A percentile compares a stretch with the other conserved stretches of the same genome.
phyloP scores from a whole-genome alignment of 2,797 vertebrate species.

The Muscicapa comitata region DNA sequence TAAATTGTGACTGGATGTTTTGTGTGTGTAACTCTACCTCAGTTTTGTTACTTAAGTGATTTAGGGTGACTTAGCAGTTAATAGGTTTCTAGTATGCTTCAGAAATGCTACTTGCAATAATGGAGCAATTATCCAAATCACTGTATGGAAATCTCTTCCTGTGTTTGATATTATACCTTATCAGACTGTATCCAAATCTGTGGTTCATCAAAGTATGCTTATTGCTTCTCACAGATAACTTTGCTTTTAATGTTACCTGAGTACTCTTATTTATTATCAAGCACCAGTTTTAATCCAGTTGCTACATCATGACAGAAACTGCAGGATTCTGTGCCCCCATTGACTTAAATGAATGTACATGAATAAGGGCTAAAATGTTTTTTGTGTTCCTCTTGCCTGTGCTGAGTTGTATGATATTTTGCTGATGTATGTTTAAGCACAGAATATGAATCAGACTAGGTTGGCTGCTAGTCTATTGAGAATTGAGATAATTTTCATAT shows the following conservation, averaged over 20 bases:
- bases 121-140: background rate
- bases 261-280: background rate
- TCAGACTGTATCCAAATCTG: background rate
- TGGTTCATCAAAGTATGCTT: background rate
- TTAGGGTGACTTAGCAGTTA: background rate
- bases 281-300: background rate
- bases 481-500: background rate
- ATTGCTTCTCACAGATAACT: background rate
- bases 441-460: background rate
- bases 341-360: background rate
- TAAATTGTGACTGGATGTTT: background rate
- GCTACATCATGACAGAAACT: background rate
- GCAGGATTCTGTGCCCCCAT: background rate
- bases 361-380: background rate
- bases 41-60: background rate
- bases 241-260: background rate
- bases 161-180: fast-evolving
- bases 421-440: background rate
- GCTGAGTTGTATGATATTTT: background rate
- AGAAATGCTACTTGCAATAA: background rate
- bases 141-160: background rate
- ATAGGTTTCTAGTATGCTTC: background rate
- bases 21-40: background rate
- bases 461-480: background rate
- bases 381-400: background rate